Evolutionary conservation across 2,888 invertebrate genomes (phyloP).

Genomic region (Zeuzera pyrina): DNA sequence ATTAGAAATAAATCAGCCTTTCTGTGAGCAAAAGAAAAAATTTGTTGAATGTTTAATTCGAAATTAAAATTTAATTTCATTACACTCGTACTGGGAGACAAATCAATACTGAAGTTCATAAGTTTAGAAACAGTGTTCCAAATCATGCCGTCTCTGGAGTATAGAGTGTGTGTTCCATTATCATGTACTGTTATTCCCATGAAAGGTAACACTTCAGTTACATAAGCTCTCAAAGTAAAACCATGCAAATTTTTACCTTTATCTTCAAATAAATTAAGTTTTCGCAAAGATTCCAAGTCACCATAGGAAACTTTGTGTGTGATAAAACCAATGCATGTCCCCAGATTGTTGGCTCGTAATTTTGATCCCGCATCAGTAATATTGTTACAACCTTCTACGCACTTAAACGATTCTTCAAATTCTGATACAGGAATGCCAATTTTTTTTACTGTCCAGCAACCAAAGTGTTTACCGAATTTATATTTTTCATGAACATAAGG

Average conservation of each 20-base stretch:
- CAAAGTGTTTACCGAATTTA: conserved; percentile 26
- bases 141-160: conserved; percentile 43
- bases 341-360: conserved; percentile 32
- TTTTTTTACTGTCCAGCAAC: conserved; percentile 41
- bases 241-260: conserved; percentile 44
- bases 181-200: conserved; percentile 23
- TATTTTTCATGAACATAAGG: conserved; percentile 36
- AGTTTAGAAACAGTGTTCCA: conserved; percentile 44
- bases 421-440: conserved; percentile 31
- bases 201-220: conserved; percentile 38
- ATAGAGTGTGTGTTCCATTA: conserved; percentile 32
- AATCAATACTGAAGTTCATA: conserved; percentile 50
- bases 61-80: conserved; percentile 39
- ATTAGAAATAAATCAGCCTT: conserved; percentile 43
- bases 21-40: conserved; percentile 40
- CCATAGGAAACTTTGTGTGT: conserved; percentile 24
- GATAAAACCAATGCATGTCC: conserved; percentile 45
- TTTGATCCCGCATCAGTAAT: conserved; percentile 31
- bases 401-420: conserved; percentile 33
- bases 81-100: conserved; percentile 24
- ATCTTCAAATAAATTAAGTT: conserved; percentile 34
- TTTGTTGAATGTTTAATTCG: conserved; percentile 35
- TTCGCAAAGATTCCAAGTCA: conserved; percentile 13
- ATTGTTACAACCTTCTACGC: conserved; percentile 39
- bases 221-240: conserved; percentile 31